Conservation (phyloP, 1,140 invertebrate genomes). For the Heliconius hermathena region DNA sequence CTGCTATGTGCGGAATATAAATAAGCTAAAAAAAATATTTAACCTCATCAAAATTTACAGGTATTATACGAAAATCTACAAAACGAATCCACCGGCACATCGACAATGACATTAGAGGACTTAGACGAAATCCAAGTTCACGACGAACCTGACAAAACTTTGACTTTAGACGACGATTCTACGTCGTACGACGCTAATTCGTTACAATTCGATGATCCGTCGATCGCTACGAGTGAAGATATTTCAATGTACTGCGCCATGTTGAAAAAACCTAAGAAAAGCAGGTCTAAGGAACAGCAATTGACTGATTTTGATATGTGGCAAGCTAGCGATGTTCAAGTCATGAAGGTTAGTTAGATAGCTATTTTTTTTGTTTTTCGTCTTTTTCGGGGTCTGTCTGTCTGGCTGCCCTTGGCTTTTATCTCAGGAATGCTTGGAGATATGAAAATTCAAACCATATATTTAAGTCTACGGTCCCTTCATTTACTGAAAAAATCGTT, state of each 20-base stretch:
- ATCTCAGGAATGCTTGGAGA: too few relatives aligned
- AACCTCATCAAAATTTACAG: conserved; percentile 30
- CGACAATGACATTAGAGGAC: conserved; percentile 52
- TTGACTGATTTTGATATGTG: conserved; percentile 71
- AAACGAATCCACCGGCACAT: conserved; percentile 56
- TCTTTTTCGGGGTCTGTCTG: too few relatives aligned
- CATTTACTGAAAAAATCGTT: too few relatives aligned
- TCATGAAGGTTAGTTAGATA: conserved; percentile 60
- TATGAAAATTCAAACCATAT: too few relatives aligned
- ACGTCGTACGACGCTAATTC: conserved; percentile 50
- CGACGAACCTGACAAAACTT: conserved; percentile 40
- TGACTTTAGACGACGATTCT: conserved; percentile 47
- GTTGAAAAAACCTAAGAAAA: conserved; percentile 67
- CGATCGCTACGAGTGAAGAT: conserved; percentile 61
- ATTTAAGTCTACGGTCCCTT: too few relatives aligned
- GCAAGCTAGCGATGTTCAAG: conserved; percentile 67
- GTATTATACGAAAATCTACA: conserved; percentile 55
- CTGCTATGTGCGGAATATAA: too few relatives aligned
- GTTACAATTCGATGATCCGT: conserved; percentile 59
- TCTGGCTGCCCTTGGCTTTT: too few relatives aligned
- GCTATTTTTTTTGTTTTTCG: too few relatives aligned
- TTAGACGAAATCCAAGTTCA: conserved; percentile 46
- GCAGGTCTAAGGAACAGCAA: conserved; percentile 54
- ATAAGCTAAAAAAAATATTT: neutral
- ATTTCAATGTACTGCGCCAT: conserved; percentile 61